Base-by-base conservation (phyloP, 2,113 vertebrate species). In the Peromyscus polionotus region DNA sequence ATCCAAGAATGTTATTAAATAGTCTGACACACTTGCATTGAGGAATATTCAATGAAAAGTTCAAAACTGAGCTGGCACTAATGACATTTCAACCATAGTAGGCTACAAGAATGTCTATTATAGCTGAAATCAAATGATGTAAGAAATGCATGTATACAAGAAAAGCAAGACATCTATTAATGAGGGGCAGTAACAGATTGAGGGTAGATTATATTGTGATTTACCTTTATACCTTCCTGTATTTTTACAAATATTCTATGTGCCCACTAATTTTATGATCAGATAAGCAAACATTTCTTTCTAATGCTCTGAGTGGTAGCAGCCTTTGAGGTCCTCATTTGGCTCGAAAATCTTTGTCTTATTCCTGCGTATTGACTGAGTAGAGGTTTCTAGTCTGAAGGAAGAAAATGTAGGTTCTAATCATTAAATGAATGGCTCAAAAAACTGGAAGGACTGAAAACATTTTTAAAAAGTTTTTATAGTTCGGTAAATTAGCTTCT, bases 401-500 rank as follows among this genome's bases (percentile, higher is more conserved):
- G n/a, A 61, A 83, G 57, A 92, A 88, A 97, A 87, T 33, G 2
- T 39, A 51, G 6, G 10, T 72, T 81, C 89, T 91, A 20, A 90
- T 75, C 16, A 87, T 88, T 84, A 93, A 93, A 61, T 17, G 28
- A 95, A 48, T 39, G 86, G 33, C n/a, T 83, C 33, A 61, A 36
- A 65, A 91, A 84, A 1, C 42, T 45, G 19, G 39, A 89, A 68
- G 51, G 72, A 79, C 9, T 72, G 51, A 91, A 75, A 84, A 85
- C 45, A 93, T 36, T 36, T 92, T 54, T 92, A 63, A 39, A 61
- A 96, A 19, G 2, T 61, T 83, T 63, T 20, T 26, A 83, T 20
- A 61, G 65, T 13, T 92, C 75, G 86, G 63, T 77, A 85, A 93
- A 90, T 93, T 91, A 95, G 24, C 57, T 88, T 14, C 90, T 81